Conservation (phyloP, 2,113 vertebrate genomes). For the Progne subis region DNA sequence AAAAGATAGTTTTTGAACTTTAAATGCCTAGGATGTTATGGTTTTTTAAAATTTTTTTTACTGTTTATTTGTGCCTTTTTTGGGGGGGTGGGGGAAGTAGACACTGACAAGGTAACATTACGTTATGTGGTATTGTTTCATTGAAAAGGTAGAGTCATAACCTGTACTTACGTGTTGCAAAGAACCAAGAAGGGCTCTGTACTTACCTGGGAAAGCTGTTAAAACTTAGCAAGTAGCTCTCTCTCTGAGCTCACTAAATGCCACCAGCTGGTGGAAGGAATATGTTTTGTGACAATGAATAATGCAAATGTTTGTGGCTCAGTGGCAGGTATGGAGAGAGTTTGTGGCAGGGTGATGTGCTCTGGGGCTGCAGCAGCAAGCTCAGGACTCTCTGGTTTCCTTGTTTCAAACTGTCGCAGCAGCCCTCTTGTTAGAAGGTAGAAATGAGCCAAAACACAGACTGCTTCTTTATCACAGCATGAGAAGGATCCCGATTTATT, state of each 20-base stretch:
- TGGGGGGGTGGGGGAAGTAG: neutral
- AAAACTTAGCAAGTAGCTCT: neutral
- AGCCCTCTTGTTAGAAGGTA: neutral
- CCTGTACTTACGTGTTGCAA: neutral
- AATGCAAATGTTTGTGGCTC: neutral
- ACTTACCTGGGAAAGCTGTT: neutral
- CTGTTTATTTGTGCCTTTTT: neutral
- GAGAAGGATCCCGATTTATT: neutral
- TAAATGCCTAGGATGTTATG: neutral
- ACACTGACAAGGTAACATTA: neutral
- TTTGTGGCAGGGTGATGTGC: neutral
- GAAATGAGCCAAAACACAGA: neutral
- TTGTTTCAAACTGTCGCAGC: neutral
- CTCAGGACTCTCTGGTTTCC: neutral
- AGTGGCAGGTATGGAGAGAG: neutral
- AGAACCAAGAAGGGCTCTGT: neutral
- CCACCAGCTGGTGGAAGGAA: neutral
- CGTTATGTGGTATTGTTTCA: neutral
- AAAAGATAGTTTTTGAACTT: neutral
- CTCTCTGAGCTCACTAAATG: neutral
- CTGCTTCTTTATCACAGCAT: neutral
- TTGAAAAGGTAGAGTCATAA: neutral
- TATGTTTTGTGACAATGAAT: neutral
- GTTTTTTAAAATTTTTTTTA: neutral
- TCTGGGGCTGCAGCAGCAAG: neutral